Evolutionary conservation across 2,797 vertebrate species (phyloP).

Genomic region (Danio tinwini): DNA sequence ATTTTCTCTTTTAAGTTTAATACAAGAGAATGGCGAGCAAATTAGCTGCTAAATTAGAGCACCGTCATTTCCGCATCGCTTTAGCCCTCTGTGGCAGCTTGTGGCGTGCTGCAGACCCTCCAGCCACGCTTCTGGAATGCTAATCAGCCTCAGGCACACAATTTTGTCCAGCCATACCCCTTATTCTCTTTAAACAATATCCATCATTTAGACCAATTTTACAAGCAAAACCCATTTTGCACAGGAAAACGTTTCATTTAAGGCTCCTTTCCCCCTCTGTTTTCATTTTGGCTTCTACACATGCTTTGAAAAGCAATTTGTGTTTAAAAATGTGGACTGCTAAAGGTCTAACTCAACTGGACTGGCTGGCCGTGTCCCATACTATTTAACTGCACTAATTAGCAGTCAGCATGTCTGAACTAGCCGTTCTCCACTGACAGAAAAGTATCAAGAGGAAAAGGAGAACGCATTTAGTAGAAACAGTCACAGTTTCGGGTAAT

Average conservation of each 20-base stretch:
- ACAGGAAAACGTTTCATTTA: constrained; percentile 38
- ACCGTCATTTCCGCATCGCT: constrained; percentile 63
- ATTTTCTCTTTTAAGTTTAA: constrained; percentile 77
- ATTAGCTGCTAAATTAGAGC: constrained; percentile 79
- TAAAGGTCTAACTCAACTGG: constrained; percentile 14
- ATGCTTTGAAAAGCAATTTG: constrained; percentile 26
- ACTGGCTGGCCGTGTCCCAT: not conserved
- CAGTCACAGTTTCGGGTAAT: constrained; percentile 62
- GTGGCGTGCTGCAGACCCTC: constrained; percentile 17
- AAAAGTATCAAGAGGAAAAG: constrained; percentile 21
- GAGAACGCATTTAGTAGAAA: constrained; percentile 61
- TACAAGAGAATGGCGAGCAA: constrained; percentile 73
- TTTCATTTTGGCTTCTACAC: not conserved
- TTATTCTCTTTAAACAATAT: constrained; percentile 25
- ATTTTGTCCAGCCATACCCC: constrained; percentile 30
- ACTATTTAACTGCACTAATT: constrained; percentile 9
- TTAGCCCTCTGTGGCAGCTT: constrained; percentile 54
- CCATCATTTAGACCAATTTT: constrained; percentile 10
- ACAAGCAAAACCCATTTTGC: constrained; percentile 28
- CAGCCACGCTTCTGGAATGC: constrained; percentile 56
- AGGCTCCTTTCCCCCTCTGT: constrained; percentile 39
- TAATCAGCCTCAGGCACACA: constrained; percentile 57
- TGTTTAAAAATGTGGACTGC: not conserved
- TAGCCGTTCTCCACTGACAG: constrained; percentile 2
- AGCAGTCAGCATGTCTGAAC: not conserved